Evolutionary conservation across 2,797 vertebrate genomes (phyloP).

Genomic region (Ptychadena robeensis): DNA sequence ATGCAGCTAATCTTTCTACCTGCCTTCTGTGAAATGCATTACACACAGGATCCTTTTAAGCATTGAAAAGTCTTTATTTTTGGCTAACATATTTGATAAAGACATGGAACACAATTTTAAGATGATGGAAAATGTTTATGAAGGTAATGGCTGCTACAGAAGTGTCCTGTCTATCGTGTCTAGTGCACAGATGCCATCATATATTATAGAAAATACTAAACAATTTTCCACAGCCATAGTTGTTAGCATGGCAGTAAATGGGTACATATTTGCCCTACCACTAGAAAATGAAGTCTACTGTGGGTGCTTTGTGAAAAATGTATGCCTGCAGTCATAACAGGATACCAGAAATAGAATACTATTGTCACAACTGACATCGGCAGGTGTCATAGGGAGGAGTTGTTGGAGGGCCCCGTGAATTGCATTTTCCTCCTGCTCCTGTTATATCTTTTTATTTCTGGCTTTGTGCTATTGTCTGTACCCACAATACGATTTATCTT

Average conservation of each 20-base stretch:
- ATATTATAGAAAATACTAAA: not conserved
- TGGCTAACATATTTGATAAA: conserved; percentile 11
- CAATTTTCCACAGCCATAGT: not conserved
- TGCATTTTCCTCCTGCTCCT: too few species aligned
- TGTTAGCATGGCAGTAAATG: not conserved
- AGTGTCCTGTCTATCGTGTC: not conserved
- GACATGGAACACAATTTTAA: conserved; percentile 35
- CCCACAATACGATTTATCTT: too few species aligned
- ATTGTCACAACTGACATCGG: too few species aligned
- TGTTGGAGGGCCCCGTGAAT: too few species aligned
- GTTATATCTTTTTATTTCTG: too few species aligned
- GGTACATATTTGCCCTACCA: not conserved
- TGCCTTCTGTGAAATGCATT: conserved; percentile 11
- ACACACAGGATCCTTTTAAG: conserved; percentile 29
- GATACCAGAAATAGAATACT: too few species aligned
- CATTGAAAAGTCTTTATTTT: conserved; percentile 20
- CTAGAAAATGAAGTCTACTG: not conserved
- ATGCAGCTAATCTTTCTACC: conserved; percentile 33
- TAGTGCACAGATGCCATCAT: not conserved
- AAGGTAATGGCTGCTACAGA: conserved; percentile 18
- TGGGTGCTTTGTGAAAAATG: not conserved
- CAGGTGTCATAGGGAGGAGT: too few species aligned
- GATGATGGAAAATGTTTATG: too few species aligned
- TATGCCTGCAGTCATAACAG: too few species aligned
- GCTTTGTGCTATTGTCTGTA: too few species aligned